Evolutionary conservation across 2,113 vertebrate species (phyloP), one percentile per base, ranked within the genome.

Genomic region (Prietella phreatophila): DNA sequence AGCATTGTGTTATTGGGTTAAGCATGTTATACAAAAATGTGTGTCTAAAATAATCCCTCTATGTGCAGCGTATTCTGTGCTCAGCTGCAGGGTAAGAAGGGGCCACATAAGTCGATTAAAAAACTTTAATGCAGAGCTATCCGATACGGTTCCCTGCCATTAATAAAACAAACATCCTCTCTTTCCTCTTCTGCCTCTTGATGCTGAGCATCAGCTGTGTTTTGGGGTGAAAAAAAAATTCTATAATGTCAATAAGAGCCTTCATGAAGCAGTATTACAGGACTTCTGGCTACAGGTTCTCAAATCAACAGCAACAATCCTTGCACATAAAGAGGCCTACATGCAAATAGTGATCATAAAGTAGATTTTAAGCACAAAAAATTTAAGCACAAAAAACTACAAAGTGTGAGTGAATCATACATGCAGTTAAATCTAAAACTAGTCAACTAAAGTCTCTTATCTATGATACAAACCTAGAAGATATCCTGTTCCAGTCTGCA

Each of bases 131-230:
- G 60, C 33, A 42, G 63, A 87, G 88, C 65, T 82, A 87, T 86
- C 84, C 36, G 60, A 90, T 88, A 85, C 67, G 67, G 88, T 67
- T 47, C 71, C 86, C 86, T 27, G 86, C 83, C 84, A 88, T 76
- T 87, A 85, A 67, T 39, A 85, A 85, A 88, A 88, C 87, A 88
- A 88, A 79, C 79, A 42, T 36, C 7, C 71, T 78, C 47, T 84
- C 53, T 65, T n/a, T n/a, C n/a, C n/a, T n/a, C 30, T 67, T 78
- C 56, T 65, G 60, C 86, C 27, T 90, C 56, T 76, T 71, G 86
- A 83, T 84, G n/a, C 65, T 69, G 81, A 83, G 79, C 50, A 83
- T 83, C 83, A 85, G 79, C 67, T 85, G 89, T 47, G 80, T 17
- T 47, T 20, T 47, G 3, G 30, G 47, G 25, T 39, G 30, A 17